A percentile compares a stretch with the other conserved stretches of the same genome.
These are phyloP conservation scores for Tamandua tetradactyla DNA, from an alignment of 2,797 vertebrate species.

Conservation along the genomic window DNA sequence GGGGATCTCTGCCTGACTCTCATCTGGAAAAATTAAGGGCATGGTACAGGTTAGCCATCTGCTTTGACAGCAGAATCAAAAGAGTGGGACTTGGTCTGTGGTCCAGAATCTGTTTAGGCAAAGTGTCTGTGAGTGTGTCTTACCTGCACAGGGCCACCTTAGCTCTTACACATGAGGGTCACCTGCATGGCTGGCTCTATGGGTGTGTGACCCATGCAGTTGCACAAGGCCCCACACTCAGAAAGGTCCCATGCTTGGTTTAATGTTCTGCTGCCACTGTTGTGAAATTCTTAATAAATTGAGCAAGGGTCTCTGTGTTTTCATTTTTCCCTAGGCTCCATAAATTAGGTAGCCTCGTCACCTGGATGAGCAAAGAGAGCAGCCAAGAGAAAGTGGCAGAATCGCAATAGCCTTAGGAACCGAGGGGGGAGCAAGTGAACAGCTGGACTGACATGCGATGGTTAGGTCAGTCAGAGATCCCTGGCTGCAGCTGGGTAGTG, in stretches of 20 bases:
- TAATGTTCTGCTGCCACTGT: neutral
- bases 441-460: neutral
- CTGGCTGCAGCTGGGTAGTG: fast-evolving
- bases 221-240: neutral
- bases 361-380: neutral
- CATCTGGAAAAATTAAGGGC: neutral
- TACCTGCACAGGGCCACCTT: neutral
- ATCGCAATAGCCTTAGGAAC: neutral
- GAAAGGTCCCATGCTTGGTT: neutral
- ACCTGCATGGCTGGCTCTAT: neutral
- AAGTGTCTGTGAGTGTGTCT: neutral
- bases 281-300: neutral
- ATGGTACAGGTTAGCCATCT: neutral
- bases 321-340: neutral
- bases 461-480: neutral
- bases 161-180: neutral
- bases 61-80: neutral
- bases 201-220: neutral
- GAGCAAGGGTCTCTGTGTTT: neutral
- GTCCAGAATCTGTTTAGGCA: neutral
- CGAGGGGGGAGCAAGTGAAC: neutral
- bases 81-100: neutral
- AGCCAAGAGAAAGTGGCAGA: neutral
- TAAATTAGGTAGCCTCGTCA: neutral
- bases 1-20: neutral